Base-by-base conservation (phyloP, 2,888 invertebrate species). In the Ichneumon xanthorius region DNA sequence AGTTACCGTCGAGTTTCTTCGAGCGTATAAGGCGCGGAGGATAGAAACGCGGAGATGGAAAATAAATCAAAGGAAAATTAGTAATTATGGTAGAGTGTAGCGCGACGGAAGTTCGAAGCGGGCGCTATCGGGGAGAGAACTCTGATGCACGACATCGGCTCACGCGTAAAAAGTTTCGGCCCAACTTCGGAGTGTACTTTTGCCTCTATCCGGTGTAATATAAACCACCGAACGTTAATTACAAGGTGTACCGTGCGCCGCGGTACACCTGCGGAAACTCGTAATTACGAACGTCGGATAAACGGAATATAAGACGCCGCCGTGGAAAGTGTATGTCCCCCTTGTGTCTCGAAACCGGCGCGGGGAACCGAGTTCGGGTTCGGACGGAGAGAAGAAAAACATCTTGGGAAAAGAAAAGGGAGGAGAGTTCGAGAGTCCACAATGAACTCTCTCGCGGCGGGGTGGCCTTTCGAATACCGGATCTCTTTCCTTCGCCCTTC, bases 171-270 rank as follows among this genome's bases (percentile, higher is more conserved):
- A 78, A 48, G 22, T 55, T 50, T 55, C 37, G 40, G 33, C 37
- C 14, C 33, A n/a, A 70, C 82, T 71, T 70, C 63, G 26, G 48
- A 72, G 45, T 68, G 33, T 37, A 48, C 45, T 72, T 63, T 33
- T 26, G 7, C 81, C 61, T 30, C 26, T 4, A n/a, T 63, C 73
- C 55, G 68, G 73, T 72, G 81, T 70, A 72, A 78, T 68, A 78
- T 78, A 85, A 81, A 78, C 81, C 55, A 45, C 63, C 45, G 58
- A 85, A 63, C 78, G 73, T 85, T 85, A 78, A 81, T 85, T 85
- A 85, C 53, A 45, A 22, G 45, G 53, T 61, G 61, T 53, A 71
- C 71, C 50, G 58, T 40, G 26, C 22, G 40, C 0, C n/a, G 53
- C 1, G n/a, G 65, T n/a, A 55, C 50, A 71, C 78, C 63, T 16